Conservation (phyloP, 2,797 vertebrate species). For the Glossophaga mutica region DNA sequence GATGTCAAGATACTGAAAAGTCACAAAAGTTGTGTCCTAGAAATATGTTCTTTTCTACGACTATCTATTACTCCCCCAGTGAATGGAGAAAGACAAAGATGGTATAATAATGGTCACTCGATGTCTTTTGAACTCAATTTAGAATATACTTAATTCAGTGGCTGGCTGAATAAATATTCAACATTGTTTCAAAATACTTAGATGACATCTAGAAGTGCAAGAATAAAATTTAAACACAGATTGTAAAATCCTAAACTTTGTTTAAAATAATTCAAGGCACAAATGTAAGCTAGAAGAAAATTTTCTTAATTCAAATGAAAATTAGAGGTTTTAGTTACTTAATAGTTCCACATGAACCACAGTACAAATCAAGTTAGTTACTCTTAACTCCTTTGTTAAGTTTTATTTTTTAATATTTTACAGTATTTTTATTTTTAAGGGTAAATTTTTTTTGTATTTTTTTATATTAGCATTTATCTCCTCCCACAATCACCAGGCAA, state of each 20-base stretch:
- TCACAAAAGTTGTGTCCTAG: not conserved
- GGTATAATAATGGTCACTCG: not conserved
- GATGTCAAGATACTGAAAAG: not conserved
- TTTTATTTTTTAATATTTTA: not conserved
- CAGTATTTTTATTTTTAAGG: too few relatives aligned
- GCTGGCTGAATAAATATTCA: not conserved
- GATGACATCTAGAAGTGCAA: not conserved
- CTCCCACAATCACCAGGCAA: too few relatives aligned
- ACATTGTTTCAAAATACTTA: not conserved
- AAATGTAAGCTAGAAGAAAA: not conserved
- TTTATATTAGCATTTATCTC: too few relatives aligned
- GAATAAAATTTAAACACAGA: not conserved
- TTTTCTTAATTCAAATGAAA: not conserved
- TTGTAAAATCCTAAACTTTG: not conserved
- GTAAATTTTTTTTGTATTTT: too few relatives aligned
- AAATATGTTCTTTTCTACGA: not conserved
- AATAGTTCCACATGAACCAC: not conserved
- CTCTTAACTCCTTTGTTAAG: not conserved
- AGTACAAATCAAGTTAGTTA: not conserved
- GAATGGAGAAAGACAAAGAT: not conserved
- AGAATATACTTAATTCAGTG: not conserved
- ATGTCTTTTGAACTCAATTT: not conserved
- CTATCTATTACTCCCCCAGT: not conserved
- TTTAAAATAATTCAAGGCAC: not conserved
- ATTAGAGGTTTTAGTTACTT: not conserved